Evolutionary conservation across 2,113 vertebrate species (phyloP).

Genomic region (Chaenocephalus aceratus): DNA sequence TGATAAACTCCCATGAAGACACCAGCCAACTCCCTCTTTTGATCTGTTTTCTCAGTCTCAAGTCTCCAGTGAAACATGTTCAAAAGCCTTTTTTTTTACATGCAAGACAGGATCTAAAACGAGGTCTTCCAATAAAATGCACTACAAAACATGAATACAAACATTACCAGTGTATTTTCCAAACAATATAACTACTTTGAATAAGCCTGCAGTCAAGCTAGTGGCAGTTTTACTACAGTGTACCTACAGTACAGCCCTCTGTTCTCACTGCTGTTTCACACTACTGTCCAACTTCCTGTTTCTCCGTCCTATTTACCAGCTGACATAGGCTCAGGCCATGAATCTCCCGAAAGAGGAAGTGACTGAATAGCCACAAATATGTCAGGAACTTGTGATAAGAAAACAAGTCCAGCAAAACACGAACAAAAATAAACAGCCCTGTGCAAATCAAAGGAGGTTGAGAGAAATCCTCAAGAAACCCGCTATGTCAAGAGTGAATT

Average conservation of each 20-base stretch:
- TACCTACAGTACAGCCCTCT: not conserved
- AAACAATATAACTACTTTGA: not conserved
- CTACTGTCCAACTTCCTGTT: constrained; percentile 61
- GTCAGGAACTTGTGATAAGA: not conserved
- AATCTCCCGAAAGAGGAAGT: constrained; percentile 56
- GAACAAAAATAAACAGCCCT: not conserved
- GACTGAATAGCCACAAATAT: not conserved
- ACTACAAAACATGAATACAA: not conserved
- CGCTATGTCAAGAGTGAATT: not conserved
- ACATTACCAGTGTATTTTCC: not conserved
- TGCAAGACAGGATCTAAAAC: too few species aligned
- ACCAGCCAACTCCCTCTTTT: too few species aligned
- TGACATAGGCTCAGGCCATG: not conserved
- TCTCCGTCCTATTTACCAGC: not conserved
- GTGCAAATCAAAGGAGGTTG: not conserved
- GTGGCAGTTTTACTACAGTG: not conserved
- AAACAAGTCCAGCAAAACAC: too few species aligned
- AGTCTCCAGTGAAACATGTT: too few species aligned
- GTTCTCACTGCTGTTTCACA: constrained; percentile 11
- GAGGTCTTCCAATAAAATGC: not conserved
- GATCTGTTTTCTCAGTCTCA: too few species aligned
- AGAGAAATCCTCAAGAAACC: not conserved
- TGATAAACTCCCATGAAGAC: too few species aligned
- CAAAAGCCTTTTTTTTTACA: too few species aligned
- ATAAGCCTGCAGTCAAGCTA: not conserved